These are phyloP conservation scores for Iphiclides podalirius DNA, from an alignment of 2,888 invertebrate species.

Conservation along the genomic window DNA sequence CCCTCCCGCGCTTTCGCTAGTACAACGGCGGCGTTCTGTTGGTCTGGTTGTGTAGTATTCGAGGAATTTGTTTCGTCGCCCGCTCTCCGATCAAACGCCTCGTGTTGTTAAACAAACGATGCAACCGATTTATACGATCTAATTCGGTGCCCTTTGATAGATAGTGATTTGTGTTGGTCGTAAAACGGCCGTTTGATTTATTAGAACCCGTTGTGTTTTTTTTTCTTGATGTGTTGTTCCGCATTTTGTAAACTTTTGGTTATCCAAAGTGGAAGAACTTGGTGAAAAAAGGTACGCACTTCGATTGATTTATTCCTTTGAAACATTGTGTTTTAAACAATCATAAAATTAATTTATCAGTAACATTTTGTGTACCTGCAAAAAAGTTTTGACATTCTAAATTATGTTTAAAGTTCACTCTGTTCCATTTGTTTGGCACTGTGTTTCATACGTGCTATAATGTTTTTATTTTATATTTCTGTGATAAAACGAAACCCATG, in stretches of 20 bases:
- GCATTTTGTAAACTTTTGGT: not conserved
- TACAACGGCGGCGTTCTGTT: slow-evolving; percentile 2
- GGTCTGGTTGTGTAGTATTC: not conserved
- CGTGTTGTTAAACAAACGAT: slow-evolving; percentile 23
- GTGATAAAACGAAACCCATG: too few relatives aligned
- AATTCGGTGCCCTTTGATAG: slow-evolving; percentile 20
- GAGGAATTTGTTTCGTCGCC: not conserved
- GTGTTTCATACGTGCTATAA: too few relatives aligned
- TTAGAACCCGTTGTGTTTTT: slow-evolving; percentile 2
- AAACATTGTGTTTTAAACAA: too few relatives aligned
- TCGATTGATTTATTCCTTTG: too few relatives aligned
- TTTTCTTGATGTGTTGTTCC: slow-evolving; percentile 13
- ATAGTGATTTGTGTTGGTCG: slow-evolving; percentile 16
- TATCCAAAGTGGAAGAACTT: too few relatives aligned
- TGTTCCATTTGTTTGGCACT: too few relatives aligned
- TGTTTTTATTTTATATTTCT: too few relatives aligned
- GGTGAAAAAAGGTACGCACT: too few relatives aligned
- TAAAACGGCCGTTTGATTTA: slow-evolving; percentile 11
- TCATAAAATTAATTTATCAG: too few relatives aligned
- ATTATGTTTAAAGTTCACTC: too few relatives aligned
- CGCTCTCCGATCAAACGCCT: slow-evolving; percentile 17
- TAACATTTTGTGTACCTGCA: too few relatives aligned
- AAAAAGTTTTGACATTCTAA: too few relatives aligned
- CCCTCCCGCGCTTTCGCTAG: slow-evolving; percentile 9
- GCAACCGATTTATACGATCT: slow-evolving; percentile 16